Evolutionary conservation across 1,140 invertebrate species (phyloP).

Genomic region (Ips typographus): DNA sequence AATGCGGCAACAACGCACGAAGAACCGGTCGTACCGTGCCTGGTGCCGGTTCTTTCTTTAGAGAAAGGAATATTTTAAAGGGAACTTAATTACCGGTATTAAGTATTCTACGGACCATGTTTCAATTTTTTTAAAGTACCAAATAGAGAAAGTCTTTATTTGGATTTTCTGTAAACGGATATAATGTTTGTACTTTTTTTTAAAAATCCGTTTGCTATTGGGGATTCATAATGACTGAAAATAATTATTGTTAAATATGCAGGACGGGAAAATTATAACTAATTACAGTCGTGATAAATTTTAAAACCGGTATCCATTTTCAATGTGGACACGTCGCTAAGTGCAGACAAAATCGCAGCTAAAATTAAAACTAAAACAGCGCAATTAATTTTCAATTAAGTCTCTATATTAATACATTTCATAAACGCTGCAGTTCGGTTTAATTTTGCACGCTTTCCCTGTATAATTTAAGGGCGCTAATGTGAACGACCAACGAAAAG

Average conservation of each 20-base stretch:
- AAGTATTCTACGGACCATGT: slow-evolving; percentile 10
- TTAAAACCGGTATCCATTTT: no score
- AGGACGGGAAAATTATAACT: no score
- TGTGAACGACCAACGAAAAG: no score
- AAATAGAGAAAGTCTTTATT: slow-evolving; percentile 1
- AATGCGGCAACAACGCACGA: slow-evolving; percentile 15
- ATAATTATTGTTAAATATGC: no score
- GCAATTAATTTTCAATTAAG: slow-evolving; percentile 2
- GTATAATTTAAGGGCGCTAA: neutral
- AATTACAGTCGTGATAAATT: no score
- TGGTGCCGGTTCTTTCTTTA: slow-evolving; percentile 20
- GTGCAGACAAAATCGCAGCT: no score
- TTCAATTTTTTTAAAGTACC: neutral
- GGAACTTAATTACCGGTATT: slow-evolving; percentile 20
- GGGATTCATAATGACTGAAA: no score
- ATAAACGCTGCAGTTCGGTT: neutral
- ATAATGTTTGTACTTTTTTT: no score
- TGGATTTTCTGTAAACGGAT: neutral
- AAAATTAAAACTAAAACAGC: neutral
- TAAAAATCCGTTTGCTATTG: no score
- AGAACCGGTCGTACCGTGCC: slow-evolving; percentile 10
- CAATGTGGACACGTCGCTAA: no score
- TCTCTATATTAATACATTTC: neutral
- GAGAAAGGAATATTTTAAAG: slow-evolving; percentile 15
- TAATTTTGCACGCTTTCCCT: neutral